Conservation (phyloP, 64 coral and sea anemone genomes). For the Pocillopora verrucosa region DNA sequence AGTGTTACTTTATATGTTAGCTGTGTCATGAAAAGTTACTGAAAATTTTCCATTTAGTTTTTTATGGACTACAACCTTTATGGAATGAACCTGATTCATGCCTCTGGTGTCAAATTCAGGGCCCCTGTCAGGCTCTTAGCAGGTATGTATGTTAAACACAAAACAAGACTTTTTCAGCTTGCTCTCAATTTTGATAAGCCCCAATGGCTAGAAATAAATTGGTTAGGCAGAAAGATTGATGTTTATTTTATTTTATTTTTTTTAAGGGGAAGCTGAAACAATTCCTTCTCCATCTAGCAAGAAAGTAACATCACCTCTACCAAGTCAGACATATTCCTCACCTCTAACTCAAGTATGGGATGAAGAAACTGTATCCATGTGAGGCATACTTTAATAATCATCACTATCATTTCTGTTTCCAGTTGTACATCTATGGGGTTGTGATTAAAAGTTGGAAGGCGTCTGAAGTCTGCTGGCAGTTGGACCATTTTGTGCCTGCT, state of each 20-base stretch:
- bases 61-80: conserved; percentile 98
- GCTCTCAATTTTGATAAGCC: too few species aligned
- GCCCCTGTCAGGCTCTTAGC: conserved; percentile 47
- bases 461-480: too few species aligned
- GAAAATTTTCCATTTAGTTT: conserved; percentile 64
- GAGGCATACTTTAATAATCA: not conserved
- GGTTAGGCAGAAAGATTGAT: not conserved
- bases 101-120: conserved; percentile 74
- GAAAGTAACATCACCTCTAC: not conserved
- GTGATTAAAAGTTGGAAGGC: too few species aligned
- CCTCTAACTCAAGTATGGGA: conserved; percentile 12
- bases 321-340: not conserved
- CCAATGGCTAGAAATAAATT: not conserved
- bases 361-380: conserved; percentile 23
- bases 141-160: conserved; percentile 12
- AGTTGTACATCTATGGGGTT: too few species aligned
- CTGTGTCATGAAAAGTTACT: too few species aligned
- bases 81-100: conserved; percentile 96
- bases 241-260: not conserved
- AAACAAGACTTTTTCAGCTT: not conserved
- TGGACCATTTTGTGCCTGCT: too few species aligned
- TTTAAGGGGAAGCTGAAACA: not conserved
- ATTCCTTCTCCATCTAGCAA: not conserved
- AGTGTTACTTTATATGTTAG: too few species aligned
- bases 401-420: too few species aligned